A percentile compares a stretch with the other conserved stretches of the same genome.
Evolutionary conservation across 2,797 vertebrate species (phyloP).

Genomic region (Galaxias olidus): DNA sequence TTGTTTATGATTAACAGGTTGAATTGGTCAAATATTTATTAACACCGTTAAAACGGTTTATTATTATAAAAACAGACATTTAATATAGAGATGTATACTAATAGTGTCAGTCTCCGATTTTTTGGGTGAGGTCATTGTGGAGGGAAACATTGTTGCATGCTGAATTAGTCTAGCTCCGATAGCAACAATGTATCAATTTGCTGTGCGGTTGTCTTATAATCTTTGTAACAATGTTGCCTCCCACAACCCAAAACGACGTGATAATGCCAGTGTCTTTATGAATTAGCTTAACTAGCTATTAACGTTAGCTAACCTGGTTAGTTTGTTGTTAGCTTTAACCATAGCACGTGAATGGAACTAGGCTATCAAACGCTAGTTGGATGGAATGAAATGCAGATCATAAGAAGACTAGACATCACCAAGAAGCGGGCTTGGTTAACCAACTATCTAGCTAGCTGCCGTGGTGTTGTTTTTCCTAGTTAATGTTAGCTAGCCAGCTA

Average conservation of each 20-base stretch:
- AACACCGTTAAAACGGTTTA: no score
- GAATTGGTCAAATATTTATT: no score
- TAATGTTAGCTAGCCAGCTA: no score
- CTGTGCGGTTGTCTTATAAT: neutral
- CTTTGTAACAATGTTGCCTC: conserved; percentile 8
- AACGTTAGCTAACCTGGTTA: no score
- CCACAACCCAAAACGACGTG: no score
- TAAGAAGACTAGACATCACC: no score
- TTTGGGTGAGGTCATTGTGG: conserved; percentile 69
- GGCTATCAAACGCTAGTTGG: conserved; percentile 5
- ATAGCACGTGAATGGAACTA: conserved; percentile 33
- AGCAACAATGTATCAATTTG: conserved; percentile 5
- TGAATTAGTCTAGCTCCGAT: conserved; percentile 24
- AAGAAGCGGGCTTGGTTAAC: no score
- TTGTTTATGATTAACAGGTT: no score
- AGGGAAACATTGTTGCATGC: conserved; percentile 64
- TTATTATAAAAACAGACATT: neutral
- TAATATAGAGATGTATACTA: neutral
- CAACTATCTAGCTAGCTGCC: no score
- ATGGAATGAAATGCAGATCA: conserved; percentile 11
- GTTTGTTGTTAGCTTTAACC: neutral
- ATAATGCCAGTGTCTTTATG: no score
- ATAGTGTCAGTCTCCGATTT: conserved; percentile 32
- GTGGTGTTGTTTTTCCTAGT: no score
- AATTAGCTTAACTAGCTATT: no score